A percentile compares a stretch with the other conserved stretches of the same genome.
Evolutionary conservation across 2,888 invertebrate genomes (phyloP).

Genomic region (Anticlea derivata): DNA sequence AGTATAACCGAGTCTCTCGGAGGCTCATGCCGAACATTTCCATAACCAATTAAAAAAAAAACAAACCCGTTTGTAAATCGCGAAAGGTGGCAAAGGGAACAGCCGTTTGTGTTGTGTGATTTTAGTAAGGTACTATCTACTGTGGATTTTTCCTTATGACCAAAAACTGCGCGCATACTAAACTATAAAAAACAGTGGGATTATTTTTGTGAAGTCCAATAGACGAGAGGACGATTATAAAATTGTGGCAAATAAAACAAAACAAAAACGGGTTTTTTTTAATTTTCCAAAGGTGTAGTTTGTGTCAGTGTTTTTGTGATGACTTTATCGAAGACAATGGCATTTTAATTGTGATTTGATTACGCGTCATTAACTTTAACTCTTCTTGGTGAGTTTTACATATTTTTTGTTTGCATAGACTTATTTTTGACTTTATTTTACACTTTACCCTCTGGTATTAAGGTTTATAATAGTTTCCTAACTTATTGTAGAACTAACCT

Average conservation of each 20-base stretch:
- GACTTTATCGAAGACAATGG: constrained; percentile 12
- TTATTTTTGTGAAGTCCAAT: neutral
- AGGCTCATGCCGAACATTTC: constrained; percentile 14
- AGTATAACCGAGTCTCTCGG: constrained; percentile 9
- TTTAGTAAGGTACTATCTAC: neutral
- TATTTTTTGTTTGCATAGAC: neutral
- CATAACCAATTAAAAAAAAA: constrained; percentile 19
- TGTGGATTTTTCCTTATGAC: too few species aligned
- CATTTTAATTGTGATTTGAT: constrained; percentile 22
- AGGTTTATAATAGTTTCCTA: too few species aligned
- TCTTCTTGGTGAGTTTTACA: constrained; percentile 13
- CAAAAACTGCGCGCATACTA: neutral
- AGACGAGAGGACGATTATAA: too few species aligned
- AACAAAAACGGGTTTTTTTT: neutral
- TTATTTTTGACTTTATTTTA: neutral
- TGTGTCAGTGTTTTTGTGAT: neutral
- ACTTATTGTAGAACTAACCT: too few species aligned
- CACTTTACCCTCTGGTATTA: too few species aligned
- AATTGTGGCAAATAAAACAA: neutral
- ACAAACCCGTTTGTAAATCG: constrained; percentile 8
- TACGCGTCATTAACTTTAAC: constrained; percentile 3
- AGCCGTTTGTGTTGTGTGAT: neutral
- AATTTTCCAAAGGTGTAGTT: neutral
- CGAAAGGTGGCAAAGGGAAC: constrained; percentile 1
- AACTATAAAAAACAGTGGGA: too few species aligned